Conservation (phyloP, 2,113 vertebrate genomes). For the Cyprinodon brontotheroides region DNA sequence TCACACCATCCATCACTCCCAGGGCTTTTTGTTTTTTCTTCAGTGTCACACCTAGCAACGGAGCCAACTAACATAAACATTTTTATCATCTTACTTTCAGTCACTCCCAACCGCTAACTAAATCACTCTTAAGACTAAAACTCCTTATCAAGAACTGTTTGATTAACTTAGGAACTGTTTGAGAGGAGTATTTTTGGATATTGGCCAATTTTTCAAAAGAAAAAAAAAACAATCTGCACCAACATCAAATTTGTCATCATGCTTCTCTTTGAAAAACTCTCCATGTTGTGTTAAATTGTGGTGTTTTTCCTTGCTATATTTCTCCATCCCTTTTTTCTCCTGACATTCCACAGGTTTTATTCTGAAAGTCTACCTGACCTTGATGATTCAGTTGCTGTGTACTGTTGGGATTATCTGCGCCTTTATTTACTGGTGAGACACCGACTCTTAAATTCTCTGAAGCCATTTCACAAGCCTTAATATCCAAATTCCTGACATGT, state of each 20-base stretch:
- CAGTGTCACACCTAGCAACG: too few relatives aligned
- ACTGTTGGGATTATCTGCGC: constrained; percentile 80
- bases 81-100: too few relatives aligned
- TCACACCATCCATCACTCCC: too few relatives aligned
- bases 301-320: not conserved
- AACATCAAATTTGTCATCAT: not conserved
- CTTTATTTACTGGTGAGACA: constrained; percentile 85
- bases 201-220: too few relatives aligned
- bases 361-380: constrained; percentile 82
- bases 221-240: too few relatives aligned
- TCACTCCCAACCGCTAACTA: too few relatives aligned
- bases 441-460: not conserved
- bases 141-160: too few relatives aligned
- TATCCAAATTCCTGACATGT: constrained; percentile 10
- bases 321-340: constrained; percentile 8
- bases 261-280: constrained; percentile 17
- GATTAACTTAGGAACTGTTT: too few relatives aligned
- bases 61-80: too few relatives aligned
- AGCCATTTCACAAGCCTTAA: constrained; percentile 14
- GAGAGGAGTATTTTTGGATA: too few relatives aligned
- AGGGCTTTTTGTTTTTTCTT: too few relatives aligned
- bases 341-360: constrained; percentile 78
- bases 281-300: constrained; percentile 3
- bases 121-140: too few relatives aligned
- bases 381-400: constrained; percentile 80